Evolutionary conservation across 2,888 invertebrate genomes (phyloP).

Genomic region (Bombylius discolor): DNA sequence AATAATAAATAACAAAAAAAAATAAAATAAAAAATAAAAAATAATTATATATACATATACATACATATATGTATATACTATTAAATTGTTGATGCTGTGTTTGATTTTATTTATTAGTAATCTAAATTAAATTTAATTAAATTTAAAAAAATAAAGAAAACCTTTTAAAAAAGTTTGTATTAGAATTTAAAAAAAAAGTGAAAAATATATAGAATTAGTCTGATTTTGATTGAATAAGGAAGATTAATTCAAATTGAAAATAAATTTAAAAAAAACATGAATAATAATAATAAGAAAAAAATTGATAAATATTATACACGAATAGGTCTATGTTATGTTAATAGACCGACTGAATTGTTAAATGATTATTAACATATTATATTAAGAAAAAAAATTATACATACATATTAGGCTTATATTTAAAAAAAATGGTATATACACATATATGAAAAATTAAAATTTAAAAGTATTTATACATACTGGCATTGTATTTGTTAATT

Average conservation of each 20-base stretch:
- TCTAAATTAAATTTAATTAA: too few species aligned
- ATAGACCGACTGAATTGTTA: constrained; percentile 16
- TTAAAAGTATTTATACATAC: background rate
- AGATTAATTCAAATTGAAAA: background rate
- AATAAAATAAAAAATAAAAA: background rate
- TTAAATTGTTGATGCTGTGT: too few species aligned
- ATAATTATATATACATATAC: too few species aligned
- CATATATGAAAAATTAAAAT: constrained; percentile 3
- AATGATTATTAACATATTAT: constrained; percentile 8
- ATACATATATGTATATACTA: background rate
- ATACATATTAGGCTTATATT: background rate
- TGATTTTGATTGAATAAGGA: background rate
- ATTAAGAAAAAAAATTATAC: background rate
- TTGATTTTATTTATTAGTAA: too few species aligned
- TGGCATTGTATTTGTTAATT: too few species aligned
- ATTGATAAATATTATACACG: background rate
- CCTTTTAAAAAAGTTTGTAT: background rate
- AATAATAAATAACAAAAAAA: background rate
- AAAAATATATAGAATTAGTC: background rate
- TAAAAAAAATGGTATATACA: background rate
- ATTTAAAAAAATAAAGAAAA: background rate
- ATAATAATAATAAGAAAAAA: background rate
- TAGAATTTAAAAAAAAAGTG: background rate
- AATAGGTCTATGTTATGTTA: constrained; percentile 12
- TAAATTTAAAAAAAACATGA: background rate